Evolutionary conservation across 2,888 invertebrate species (phyloP).

Genomic region (Branchinecta sandiegonensis): DNA sequence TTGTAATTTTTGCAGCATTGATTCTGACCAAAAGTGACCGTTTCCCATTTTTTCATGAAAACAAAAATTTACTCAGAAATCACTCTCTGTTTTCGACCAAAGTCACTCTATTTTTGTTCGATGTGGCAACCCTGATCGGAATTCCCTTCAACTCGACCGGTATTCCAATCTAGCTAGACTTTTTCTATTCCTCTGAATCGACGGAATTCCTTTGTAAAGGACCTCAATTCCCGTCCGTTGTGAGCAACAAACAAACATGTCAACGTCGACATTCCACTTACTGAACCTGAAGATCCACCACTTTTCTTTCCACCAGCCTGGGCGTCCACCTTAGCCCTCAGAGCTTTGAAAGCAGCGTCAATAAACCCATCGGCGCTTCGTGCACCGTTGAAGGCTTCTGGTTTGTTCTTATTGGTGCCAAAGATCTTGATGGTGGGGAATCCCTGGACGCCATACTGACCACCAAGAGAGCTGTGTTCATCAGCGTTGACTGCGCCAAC

Average conservation of each 20-base stretch:
- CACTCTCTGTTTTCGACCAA: too few relatives aligned
- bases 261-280: background rate
- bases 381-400: conserved; percentile 67
- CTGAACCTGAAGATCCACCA: conserved; percentile 1
- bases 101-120: too few relatives aligned
- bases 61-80: too few relatives aligned
- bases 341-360: conserved; percentile 65
- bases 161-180: too few relatives aligned
- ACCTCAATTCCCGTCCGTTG: background rate
- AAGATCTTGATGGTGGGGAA: conserved; percentile 96
- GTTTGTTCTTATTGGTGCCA: conserved; percentile 61
- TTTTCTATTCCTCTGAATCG: too few relatives aligned
- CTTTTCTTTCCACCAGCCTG: conserved; percentile 48
- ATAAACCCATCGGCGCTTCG: conserved; percentile 73
- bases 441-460: conserved; percentile 66
- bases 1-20: too few relatives aligned
- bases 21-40: too few relatives aligned
- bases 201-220: too few relatives aligned
- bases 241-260: background rate
- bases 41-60: too few relatives aligned
- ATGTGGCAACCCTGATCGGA: too few relatives aligned
- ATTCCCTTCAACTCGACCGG: too few relatives aligned
- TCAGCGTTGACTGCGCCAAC: conserved; percentile 90
- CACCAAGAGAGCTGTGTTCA: conserved; percentile 62
- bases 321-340: conserved; percentile 54